Base-by-base conservation (phyloP, 2,797 vertebrate genomes). In the Otolemur crassicaudatus region DNA sequence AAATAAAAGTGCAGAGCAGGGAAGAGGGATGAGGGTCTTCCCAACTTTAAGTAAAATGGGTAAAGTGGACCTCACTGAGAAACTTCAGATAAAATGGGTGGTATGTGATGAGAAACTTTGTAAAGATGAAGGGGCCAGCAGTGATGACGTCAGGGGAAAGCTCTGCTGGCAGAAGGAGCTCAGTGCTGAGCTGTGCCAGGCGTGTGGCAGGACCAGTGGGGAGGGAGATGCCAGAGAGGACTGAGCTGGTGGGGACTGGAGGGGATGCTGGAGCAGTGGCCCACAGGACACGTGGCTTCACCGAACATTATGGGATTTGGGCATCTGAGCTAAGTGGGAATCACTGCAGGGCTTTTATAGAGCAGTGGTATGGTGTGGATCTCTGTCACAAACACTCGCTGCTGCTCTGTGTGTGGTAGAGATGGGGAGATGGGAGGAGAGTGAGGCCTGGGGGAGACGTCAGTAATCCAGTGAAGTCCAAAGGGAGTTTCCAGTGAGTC, bases 161-260 rank as follows among this genome's bases (percentile, higher is more conserved):
- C 1, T n/a, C 67, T 80, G 20, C 5, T 2, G 4, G 31, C 13
- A 12, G 40, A 76, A 61, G 13, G n/a, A 7, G n/a, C 3, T 20
- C 3, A 17, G 12, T 7, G 46, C 1, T 1, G 43, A 61, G 4
- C 17, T 14, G 14, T 61, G 16, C 4, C 3, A 11, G 56, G 10
- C 19, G 4, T 2, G 4, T 27, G 40, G 5, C 10, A 6, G 9
- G 22, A 17, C 17, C 2, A 83, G 12, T 7, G 29, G 29, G n/a
- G 3, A 22, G 40, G 6, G 10, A 23, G 13, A 3, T 10, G 17
- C 12, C 8, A 2, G 5, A 4, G 2, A 43, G 3, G 49, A 1
- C 4, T 34, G 40, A 79, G 22, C 37, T 34, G 10, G 4, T 5
- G 2, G 25, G 17, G 14, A 16, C 49, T 23, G 23, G 70, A 27